Evolutionary conservation across 2,113 vertebrate species (phyloP), one percentile per base, ranked within the genome.

Genomic region (Oophaga pumilio): DNA sequence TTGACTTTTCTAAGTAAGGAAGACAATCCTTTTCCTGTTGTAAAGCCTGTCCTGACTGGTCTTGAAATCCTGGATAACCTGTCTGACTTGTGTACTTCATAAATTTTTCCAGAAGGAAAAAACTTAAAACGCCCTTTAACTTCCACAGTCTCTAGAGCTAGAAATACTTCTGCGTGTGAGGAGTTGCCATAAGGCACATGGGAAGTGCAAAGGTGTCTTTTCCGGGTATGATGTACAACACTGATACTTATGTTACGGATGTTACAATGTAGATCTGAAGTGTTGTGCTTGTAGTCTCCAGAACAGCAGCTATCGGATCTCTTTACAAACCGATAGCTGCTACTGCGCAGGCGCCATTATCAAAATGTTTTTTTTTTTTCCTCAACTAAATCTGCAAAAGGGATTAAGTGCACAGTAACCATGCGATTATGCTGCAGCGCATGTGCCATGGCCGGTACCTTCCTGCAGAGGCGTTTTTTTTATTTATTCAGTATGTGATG

Each of bases 31-130:
- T 50, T 85, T 85, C 69, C 69, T 85, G 71, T 26, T 64, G 22
- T 50, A 50, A 53, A 33, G 20, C 33, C 26, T 49, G 53, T 64
- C 28, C 12, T 56, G 43, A 56, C 17, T 28, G 74, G 17, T 59
- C 52, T 76, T 24, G 26, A 52, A 50, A 86, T 68, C 85, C 76
- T 53, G 85, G 49, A 53, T 66, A 86, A 78, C 85, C 76, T 78
- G 85, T 79, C 64, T 86, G 24, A 26, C 4, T 26, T 57, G 15
- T 57, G 66, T 43, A 24, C n/a, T 62, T 52, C 43, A 86, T 66
- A 28, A 53, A 28, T 26, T n/a, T 43, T 43, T 78, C 24, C 0
- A n/a, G 64, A 57, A 17, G 62, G 28, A 12, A 59, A 68, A 69
- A 59, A 28, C 22, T 7, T 18, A 20, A 1, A 59, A 28, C 57